Evolutionary conservation across 2,113 vertebrate species (phyloP), one percentile per base, ranked within the genome.

Genomic region (Anas platyrhynchos): DNA sequence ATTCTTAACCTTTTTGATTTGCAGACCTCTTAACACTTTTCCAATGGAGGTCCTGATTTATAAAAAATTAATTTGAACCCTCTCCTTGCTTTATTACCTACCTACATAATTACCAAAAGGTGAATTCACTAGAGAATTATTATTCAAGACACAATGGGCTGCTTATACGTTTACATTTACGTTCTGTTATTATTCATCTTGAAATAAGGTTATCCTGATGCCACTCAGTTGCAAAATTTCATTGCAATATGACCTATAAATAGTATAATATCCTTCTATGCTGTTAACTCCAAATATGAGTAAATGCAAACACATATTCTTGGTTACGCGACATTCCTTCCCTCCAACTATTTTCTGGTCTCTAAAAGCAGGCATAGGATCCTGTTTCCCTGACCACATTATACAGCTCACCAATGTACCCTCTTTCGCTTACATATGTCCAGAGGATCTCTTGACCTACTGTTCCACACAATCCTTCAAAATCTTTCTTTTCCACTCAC

Each of bases 401-500:
- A 63, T 66, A 77, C 91, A 92, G 79, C 43, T 79, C 83, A 88
- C 83, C 88, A 92, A 29, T 0, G 1, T 59, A 52, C 48, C 20
- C 50, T 90, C 67, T 77, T 80, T 48, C 59, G 59, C 62, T 95
- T 58, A 61, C 31, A 58, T 20, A 46, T 15, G 46, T 67, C 68
- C 95, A 88, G 80, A 90, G 65, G 56, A 84, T 81, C 73, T 91
- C 86, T 93, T 86, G 86, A 86, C 80, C 68, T 92, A 56, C 56
- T 63, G 48, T 65, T 85, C 81, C 15, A 13, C 38, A 44, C 31
- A 55, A 73, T 71, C 61, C 80, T 96, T 71, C 86, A 83, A 65
- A 69, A 43, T 71, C 52, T 88, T 89, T 50, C 75, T 87, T 2
- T 6, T 86, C 20, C 31, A 7, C 52, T 91, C 56, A 81, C 15